phyloP scores from a whole-genome alignment of 64 coral and sea anemone genomes.

The Acropora tenuis region DNA sequence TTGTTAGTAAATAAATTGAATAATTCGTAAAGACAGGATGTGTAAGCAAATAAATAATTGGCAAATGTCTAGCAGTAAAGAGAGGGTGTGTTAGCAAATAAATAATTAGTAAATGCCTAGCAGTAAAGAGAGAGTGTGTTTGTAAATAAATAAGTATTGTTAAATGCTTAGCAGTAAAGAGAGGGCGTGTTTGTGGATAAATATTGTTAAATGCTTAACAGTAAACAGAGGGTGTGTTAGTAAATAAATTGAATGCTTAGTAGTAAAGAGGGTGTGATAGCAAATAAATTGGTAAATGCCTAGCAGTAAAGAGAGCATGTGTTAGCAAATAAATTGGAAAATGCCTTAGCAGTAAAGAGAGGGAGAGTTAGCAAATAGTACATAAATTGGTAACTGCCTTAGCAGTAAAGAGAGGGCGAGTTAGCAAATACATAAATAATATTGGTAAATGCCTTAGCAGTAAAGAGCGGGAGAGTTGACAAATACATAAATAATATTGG shows the following conservation, averaged over 20 bases:
- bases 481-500: too few species aligned
- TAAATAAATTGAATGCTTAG: not conserved
- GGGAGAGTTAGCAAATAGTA: not conserved
- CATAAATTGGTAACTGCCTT: not conserved
- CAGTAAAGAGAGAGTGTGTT: not conserved
- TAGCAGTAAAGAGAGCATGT: not conserved
- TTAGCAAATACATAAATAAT: too few species aligned
- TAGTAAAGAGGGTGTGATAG: not conserved
- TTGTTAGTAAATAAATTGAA: not conserved
- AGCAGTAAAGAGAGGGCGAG: not conserved
- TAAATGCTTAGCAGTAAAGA: not conserved
- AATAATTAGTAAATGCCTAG: not conserved
- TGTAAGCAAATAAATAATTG: too few species aligned
- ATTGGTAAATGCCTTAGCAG: not conserved
- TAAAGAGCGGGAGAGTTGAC: not conserved
- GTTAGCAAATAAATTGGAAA: not conserved
- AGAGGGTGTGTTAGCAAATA: not conserved
- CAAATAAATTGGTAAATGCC: not conserved
- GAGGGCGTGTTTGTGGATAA: not conserved
- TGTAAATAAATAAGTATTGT: not conserved
- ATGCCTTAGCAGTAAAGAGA: too few species aligned
- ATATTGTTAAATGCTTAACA: not conserved
- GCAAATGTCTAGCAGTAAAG: not conserved
- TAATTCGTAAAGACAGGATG: too few species aligned
- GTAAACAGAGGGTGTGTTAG: not conserved